phyloP scores from a whole-genome alignment of 2,113 vertebrate species.

The Labeo rohita region DNA sequence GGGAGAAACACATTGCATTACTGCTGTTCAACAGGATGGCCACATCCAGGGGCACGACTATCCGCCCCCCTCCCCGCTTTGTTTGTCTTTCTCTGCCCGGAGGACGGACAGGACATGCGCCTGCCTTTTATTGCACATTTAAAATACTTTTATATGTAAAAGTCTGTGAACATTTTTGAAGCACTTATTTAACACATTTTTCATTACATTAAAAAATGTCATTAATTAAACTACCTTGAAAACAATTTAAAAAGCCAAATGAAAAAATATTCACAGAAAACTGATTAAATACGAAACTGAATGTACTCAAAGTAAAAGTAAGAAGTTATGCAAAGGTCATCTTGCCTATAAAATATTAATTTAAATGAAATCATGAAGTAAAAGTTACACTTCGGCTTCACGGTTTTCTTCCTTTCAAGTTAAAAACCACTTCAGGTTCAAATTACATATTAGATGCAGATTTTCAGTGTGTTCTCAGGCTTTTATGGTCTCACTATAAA shows the following conservation, averaged over 20 bases:
- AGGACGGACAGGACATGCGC: slow-evolving; percentile 1
- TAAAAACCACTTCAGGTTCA: background rate
- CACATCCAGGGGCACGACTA: background rate
- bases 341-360: background rate
- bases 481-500: background rate
- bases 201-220: background rate
- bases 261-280: background rate
- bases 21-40: slow-evolving; percentile 20
- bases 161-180: background rate
- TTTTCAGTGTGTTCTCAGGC: background rate
- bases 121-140: background rate
- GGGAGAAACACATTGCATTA: slow-evolving; percentile 4
- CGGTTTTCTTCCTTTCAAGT: background rate
- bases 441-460: background rate
- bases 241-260: background rate
- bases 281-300: background rate
- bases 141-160: background rate
- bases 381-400: background rate
- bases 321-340: background rate
- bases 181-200: background rate
- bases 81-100: background rate
- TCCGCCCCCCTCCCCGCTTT: background rate
- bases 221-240: background rate
- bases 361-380: background rate
- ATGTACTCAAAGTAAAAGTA: background rate